Conservation (phyloP, 2,888 invertebrate species). For the Bugulina stolonifera region DNA sequence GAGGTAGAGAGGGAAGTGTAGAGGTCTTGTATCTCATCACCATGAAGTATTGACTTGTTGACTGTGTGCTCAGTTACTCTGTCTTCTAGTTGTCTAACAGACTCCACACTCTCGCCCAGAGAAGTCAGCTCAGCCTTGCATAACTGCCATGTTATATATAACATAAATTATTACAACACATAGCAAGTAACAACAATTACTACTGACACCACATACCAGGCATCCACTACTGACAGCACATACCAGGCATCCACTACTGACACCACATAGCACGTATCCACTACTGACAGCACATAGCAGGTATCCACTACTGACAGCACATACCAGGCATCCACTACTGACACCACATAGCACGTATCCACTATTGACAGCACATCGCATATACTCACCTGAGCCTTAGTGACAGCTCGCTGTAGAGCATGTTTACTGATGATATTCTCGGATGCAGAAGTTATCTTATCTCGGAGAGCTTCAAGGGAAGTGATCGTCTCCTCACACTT, state of each 20-base stretch:
- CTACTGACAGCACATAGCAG: neutral
- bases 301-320: neutral
- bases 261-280: neutral
- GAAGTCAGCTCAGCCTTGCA: constrained; percentile 8
- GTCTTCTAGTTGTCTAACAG: neutral
- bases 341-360: neutral
- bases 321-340: neutral
- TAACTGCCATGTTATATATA: no score
- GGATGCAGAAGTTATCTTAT: constrained; percentile 19
- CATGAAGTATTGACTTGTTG: neutral
- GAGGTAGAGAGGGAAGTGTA: neutral
- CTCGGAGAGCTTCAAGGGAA: neutral
- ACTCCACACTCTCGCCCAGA: neutral
- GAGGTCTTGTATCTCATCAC: neutral
- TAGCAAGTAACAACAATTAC: neutral
- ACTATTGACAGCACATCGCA: neutral
- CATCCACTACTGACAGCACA: neutral
- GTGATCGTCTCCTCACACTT: neutral
- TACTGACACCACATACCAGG: neutral
- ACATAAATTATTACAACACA: no score
- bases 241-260: neutral
- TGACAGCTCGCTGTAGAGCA: constrained; percentile 14
- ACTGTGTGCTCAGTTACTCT: neutral
- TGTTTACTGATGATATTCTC: constrained; percentile 18
- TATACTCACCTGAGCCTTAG: neutral